Base-by-base conservation (phyloP, 2,797 vertebrate genomes). In the Hoplostethus atlanticus region DNA sequence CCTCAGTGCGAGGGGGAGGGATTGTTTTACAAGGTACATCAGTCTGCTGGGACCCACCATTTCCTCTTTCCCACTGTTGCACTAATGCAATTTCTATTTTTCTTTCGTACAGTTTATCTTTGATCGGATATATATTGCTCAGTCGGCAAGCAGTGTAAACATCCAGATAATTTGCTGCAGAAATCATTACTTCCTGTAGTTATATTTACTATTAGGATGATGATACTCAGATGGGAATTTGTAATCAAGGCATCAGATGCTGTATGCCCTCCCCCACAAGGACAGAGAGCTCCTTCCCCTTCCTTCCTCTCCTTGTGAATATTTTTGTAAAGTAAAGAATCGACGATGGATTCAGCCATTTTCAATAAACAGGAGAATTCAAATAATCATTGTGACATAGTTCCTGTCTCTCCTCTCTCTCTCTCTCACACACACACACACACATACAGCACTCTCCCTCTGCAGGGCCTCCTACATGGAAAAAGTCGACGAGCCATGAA, bases 51-150 rank as follows among this genome's bases (percentile, higher is more conserved):
- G 95, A 97, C 92, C 68, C 83, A 59, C 87, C 92, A 94, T 96
- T 97, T 97, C 94, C 96, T 95, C 89, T 92, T 94, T 92, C 87
- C 87, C 86, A 87, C 89, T 92, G 91, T 80, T 93, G 92, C 91
- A 91, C 92, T 92, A 94, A 95, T 83, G 84, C 84, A 94, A 94
- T 91, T 95, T 75, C 46, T 84, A 73, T 90, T 89, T 91, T 84
- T 82, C 80, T 95, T 95, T 91, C 76, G 84, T 92, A 91, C 80
- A 91, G 89, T 95, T 95, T 95, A 95, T 95, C 95, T 95, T 95
- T 95, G 91, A 95, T 97, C 93, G 91, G 92, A 94, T 94, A 93
- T 93, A 93, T 94, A 95, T 95, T 91, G 89, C 90, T 94, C 89
- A 92, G 84, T 62, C 79, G 63, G 84, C 77, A 71, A 68, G 77